phyloP scores from a whole-genome alignment of 2,113 vertebrate species.

The Pteronura brasiliensis region DNA sequence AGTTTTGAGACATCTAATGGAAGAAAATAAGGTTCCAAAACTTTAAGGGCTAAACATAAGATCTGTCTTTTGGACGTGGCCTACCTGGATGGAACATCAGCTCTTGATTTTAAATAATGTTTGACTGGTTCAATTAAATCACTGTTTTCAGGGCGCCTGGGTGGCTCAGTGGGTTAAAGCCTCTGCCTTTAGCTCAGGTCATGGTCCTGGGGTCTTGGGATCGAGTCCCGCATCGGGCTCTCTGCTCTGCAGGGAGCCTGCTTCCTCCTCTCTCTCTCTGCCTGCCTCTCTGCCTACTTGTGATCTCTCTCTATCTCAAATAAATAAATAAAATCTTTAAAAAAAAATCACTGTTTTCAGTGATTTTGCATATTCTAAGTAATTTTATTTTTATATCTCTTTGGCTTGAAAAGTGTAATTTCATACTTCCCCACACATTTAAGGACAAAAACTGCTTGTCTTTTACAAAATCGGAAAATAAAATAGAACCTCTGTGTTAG shows the following conservation, averaged over 20 bases:
- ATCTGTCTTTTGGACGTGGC: not conserved
- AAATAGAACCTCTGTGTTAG: not conserved
- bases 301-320: no score
- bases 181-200: no score
- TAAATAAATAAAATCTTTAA: no score
- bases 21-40: conserved; percentile 9
- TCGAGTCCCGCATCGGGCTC: no score
- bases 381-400: conserved; percentile 53
- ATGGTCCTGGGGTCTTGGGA: no score
- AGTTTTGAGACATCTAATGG: conserved; percentile 23
- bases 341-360: conserved; percentile 42
- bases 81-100: not conserved
- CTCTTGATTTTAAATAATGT: conserved; percentile 2
- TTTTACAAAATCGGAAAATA: conserved; percentile 50
- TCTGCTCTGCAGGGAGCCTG: no score
- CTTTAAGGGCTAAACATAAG: conserved; percentile 30
- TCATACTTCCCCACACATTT: not conserved
- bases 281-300: no score
- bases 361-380: conserved; percentile 22
- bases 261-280: no score
- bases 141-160: conserved; percentile 37
- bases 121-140: conserved; percentile 10
- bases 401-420: conserved; percentile 33
- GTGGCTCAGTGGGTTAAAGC: no score
- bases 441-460: not conserved